phyloP scores from a whole-genome alignment of 1,140 invertebrate genomes.

The Drosophila micromelanica region DNA sequence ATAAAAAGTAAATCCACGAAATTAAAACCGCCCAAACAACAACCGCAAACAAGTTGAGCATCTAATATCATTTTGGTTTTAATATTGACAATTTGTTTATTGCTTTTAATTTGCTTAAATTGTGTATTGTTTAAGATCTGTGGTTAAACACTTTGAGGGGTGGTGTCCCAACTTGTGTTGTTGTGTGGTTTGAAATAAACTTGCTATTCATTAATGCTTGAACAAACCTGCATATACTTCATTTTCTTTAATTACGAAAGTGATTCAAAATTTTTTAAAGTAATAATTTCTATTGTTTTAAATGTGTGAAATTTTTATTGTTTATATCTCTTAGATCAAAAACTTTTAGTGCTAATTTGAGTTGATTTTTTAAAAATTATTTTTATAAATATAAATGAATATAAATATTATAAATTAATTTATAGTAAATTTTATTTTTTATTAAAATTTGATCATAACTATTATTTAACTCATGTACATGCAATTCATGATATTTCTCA shows the following conservation, averaged over 20 bases:
- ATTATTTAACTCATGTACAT: slow-evolving; percentile 35
- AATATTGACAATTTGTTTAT: slow-evolving; percentile 54
- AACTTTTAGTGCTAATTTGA: too few species aligned
- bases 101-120: slow-evolving; percentile 35
- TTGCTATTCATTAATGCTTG: neutral
- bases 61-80: slow-evolving; percentile 13
- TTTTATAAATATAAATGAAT: neutral
- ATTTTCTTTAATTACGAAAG: neutral
- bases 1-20: slow-evolving; percentile 19
- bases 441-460: slow-evolving; percentile 37
- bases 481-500: slow-evolving; percentile 43
- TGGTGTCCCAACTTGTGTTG: neutral
- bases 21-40: slow-evolving; percentile 7
- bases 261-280: neutral
- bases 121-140: slow-evolving; percentile 18
- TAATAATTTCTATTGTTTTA: neutral
- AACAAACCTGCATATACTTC: neutral
- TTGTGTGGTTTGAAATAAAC: neutral
- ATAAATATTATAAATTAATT: too few species aligned
- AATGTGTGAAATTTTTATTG: neutral
- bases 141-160: slow-evolving; percentile 21
- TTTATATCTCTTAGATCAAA: too few species aligned
- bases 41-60: slow-evolving; percentile 39
- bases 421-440: too few species aligned
- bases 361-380: too few species aligned